Evolutionary conservation across 1,140 invertebrate genomes (phyloP), one percentile per base, ranked within the genome.

Genomic region (Hetaerina americana): DNA sequence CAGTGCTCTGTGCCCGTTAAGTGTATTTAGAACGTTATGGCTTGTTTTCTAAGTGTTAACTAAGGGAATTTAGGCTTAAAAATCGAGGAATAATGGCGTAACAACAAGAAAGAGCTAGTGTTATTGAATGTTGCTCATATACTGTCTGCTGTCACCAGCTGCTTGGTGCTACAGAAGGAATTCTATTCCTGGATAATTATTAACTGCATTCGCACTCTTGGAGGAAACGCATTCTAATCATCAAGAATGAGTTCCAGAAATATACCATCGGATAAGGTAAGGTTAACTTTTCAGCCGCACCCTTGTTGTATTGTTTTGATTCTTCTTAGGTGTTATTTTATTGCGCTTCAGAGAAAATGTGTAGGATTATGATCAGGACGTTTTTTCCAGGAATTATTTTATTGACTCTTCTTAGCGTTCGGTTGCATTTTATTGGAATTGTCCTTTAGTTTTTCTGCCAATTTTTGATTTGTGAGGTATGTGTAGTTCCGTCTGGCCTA

Each of bases 231-330:
- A 5, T 0, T 67, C 18, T 66, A 27, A 24, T 24, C n/a, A 22
- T 70, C 49, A 57, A 66, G 24, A 25, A 72, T 72, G 72, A 72
- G 72, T 69, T 72, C 72, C 31, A 72, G 72, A 70, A 72, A 72
- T 40, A 72, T 72, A 72, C 72, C 72, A 70, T 70, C 72, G 40
- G 72, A 72, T 29, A 72, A 72, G 72, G 72, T 72, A 70, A 70
- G 67, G 49, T 31, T n/a, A 26, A 31, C 18, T 69, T 10, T 71
- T 57, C n/a, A 27, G 29, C 31, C 28, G 49, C 22, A 72, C 25
- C 71, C 71, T 40, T 26, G 22, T 72, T 57, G 15, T 57, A 57
- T 57, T 57, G 40, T 57, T 57, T 12, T 18, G 40, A 40, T 57
- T 57, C n/a, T n/a, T n/a, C n/a, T n/a, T n/a, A n/a, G n/a, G n/a